These are phyloP conservation scores for Heterotis niloticus DNA, from an alignment of 2,113 vertebrate species.

Conservation along the genomic window DNA sequence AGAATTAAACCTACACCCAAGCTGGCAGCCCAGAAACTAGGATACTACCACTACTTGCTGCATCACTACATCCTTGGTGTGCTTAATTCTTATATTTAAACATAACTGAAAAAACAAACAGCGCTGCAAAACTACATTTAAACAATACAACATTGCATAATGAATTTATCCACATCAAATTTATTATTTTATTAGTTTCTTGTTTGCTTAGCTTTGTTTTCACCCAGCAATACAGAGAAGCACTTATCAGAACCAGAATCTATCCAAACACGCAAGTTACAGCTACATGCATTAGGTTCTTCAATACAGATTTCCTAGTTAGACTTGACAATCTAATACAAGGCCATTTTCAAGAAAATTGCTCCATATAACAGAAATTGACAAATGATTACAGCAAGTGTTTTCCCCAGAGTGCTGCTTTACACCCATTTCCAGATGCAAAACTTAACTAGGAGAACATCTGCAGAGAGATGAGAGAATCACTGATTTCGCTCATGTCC, in stretches of 20 bases:
- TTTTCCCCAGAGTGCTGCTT: neutral
- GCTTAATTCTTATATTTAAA: too few relatives aligned
- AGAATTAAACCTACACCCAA: too few relatives aligned
- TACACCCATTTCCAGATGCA: neutral
- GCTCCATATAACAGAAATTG: slow-evolving; percentile 21
- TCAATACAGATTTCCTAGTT: slow-evolving; percentile 21
- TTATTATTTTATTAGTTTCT: slow-evolving; percentile 11
- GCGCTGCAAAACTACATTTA: neutral
- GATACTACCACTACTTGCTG: too few relatives aligned
- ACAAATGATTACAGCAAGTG: slow-evolving; percentile 10
- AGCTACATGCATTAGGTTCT: slow-evolving; percentile 29
- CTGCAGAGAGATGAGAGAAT: neutral
- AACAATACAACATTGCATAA: neutral
- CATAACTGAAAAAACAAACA: too few relatives aligned
- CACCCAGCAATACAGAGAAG: slow-evolving; percentile 3
- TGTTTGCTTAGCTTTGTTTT: slow-evolving; percentile 9
- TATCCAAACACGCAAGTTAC: slow-evolving; percentile 27
- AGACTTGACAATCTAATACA: slow-evolving; percentile 7
- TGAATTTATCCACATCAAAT: slow-evolving; percentile 13
- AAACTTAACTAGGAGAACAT: slow-evolving; percentile 10
- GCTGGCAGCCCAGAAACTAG: too few relatives aligned
- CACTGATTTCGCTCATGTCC: too few relatives aligned
- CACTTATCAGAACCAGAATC: slow-evolving; percentile 21
- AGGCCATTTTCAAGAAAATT: slow-evolving; percentile 16
- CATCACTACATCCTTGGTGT: too few relatives aligned